A percentile compares a stretch with the other conserved stretches of the same genome.
Evolutionary conservation across 2,113 vertebrate species (phyloP).

Genomic region (Ciconia boyciana): DNA sequence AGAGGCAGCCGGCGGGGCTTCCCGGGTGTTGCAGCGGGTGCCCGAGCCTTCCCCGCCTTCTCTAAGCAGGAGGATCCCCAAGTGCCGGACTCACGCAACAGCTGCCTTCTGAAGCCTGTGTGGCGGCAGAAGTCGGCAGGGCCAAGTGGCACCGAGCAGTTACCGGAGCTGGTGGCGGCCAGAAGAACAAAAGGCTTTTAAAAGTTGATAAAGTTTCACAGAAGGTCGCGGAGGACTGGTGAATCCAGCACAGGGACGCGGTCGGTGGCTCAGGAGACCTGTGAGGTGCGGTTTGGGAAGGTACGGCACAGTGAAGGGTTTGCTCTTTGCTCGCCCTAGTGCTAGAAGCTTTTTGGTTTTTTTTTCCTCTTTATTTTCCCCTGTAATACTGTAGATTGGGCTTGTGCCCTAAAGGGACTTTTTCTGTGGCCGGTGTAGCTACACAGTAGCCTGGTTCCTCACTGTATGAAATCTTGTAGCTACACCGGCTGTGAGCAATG

Average conservation of each 20-base stretch:
- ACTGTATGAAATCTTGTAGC: rapidly evolving
- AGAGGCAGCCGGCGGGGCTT: not conserved
- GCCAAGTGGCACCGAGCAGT: rapidly evolving
- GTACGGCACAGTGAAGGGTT: rapidly evolving
- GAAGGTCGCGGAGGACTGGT: rapidly evolving
- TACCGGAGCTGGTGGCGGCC: not conserved
- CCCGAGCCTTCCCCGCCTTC: no score
- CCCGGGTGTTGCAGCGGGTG: rapidly evolving
- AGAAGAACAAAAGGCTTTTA: rapidly evolving
- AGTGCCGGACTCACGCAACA: rapidly evolving
- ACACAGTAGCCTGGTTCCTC: rapidly evolving
- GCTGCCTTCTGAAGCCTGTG: rapidly evolving
- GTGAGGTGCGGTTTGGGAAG: not conserved
- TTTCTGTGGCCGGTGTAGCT: rapidly evolving
- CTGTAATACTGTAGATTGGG: not conserved
- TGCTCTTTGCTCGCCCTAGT: rapidly evolving
- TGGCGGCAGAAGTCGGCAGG: rapidly evolving
- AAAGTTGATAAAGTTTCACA: not conserved
- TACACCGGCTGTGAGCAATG: rapidly evolving
- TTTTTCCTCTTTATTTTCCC: not conserved
- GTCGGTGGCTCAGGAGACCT: not conserved
- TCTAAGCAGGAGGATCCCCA: rapidly evolving
- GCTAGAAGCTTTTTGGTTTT: no score
- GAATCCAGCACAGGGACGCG: rapidly evolving
- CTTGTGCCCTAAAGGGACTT: no score